phyloP scores from a whole-genome alignment of 53 echinoderm and acorn worm species.

The Astropecten irregularis region DNA sequence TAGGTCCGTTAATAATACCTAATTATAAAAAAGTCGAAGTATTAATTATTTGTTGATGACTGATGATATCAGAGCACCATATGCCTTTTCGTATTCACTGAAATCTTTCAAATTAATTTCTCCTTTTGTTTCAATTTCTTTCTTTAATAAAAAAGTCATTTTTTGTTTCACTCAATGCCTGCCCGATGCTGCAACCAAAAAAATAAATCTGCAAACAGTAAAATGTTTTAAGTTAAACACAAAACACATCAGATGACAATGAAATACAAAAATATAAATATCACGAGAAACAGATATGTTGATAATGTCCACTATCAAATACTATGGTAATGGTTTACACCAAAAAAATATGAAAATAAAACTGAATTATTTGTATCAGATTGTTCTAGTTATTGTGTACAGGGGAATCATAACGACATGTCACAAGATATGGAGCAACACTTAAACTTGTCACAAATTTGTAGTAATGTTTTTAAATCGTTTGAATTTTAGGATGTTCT shows the following conservation, averaged over 20 bases:
- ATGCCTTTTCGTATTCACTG: neutral
- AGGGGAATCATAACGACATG: no score
- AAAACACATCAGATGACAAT: conserved; percentile 8
- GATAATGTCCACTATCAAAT: neutral
- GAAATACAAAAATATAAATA: neutral
- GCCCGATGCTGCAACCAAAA: conserved; percentile 48
- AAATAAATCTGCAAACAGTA: conserved; percentile 45
- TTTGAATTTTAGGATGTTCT: no score
- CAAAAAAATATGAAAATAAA: neutral
- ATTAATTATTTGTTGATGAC: no score
- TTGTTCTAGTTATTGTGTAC: no score
- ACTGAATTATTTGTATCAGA: neutral
- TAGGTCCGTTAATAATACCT: no score
- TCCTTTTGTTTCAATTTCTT: neutral
- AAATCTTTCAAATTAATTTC: neutral
- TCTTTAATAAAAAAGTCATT: no score
- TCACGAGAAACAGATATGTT: neutral
- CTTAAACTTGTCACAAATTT: no score
- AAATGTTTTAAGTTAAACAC: conserved; percentile 49
- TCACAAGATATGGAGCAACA: no score
- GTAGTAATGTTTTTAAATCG: no score
- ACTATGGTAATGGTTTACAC: neutral
- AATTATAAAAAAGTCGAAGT: no score
- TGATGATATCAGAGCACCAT: no score
- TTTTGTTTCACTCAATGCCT: conserved; percentile 17